Evolutionary conservation across 2,797 vertebrate species (phyloP).

Genomic region (Margarornis squamiger): DNA sequence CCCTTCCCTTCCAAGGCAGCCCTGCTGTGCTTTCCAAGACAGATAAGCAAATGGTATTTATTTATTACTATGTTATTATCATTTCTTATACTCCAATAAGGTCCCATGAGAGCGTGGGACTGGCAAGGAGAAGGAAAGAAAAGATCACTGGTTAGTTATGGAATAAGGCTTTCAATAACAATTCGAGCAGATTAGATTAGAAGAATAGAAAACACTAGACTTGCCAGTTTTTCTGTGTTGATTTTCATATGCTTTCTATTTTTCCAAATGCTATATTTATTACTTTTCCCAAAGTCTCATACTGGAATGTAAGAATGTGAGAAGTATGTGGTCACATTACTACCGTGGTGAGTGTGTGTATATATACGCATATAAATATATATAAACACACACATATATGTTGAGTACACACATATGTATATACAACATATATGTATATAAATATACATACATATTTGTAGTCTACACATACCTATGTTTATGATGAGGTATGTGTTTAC

Average conservation of each 20-base stretch:
- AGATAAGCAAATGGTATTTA: not conserved
- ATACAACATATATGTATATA: not conserved
- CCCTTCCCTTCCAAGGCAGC: not conserved
- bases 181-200: not conserved
- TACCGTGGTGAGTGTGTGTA: rapidly evolving
- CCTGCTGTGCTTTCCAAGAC: not conserved
- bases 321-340: not conserved
- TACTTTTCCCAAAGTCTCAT: not conserved
- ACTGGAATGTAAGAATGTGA: not conserved
- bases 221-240: not conserved
- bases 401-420: not conserved
- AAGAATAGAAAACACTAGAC: not conserved
- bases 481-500: not conserved
- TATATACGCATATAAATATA: too few relatives aligned
- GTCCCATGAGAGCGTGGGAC: not conserved
- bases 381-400: rapidly evolving
- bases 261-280: not conserved
- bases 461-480: not conserved
- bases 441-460: not conserved
- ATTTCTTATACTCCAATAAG: not conserved
- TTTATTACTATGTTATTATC: not conserved
- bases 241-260: not conserved
- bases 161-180: not conserved
- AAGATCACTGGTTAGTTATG: not conserved
- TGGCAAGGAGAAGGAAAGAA: not conserved